phyloP scores from a whole-genome alignment of 35 echinoderm and acorn worm species.

The Diadema setosum region DNA sequence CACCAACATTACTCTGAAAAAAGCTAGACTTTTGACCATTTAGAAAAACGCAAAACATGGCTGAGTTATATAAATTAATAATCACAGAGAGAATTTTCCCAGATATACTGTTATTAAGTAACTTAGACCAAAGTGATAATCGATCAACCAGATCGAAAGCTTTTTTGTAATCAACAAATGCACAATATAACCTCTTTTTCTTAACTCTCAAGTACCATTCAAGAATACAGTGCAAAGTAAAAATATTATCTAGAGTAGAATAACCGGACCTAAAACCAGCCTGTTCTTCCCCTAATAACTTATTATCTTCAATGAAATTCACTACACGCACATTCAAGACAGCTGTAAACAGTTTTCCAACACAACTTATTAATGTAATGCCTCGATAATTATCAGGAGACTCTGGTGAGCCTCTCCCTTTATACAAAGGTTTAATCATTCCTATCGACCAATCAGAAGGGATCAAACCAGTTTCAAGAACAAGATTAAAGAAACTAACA shows the following conservation, averaged over 20 bases:
- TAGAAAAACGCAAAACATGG: too few species aligned
- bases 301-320: background rate
- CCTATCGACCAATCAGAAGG: conserved; percentile 21
- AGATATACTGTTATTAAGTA: too few species aligned
- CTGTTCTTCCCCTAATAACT: background rate
- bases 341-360: too few species aligned
- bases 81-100: too few species aligned
- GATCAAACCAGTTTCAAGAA: background rate
- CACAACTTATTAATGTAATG: conserved; percentile 8
- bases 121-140: too few species aligned
- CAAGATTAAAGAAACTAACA: background rate
- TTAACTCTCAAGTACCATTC: too few species aligned
- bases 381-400: conserved; percentile 19
- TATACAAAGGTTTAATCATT: conserved; percentile 24
- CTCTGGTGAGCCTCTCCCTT: conserved; percentile 15
- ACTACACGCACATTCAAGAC: background rate
- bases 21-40: too few species aligned
- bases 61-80: too few species aligned
- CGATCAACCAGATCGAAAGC: too few species aligned
- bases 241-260: background rate
- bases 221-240: background rate
- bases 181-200: too few species aligned
- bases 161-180: too few species aligned
- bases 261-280: background rate
- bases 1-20: too few species aligned